Evolutionary conservation across 2,888 invertebrate genomes (phyloP).

Genomic region (Rhagophthalmus giganteus): DNA sequence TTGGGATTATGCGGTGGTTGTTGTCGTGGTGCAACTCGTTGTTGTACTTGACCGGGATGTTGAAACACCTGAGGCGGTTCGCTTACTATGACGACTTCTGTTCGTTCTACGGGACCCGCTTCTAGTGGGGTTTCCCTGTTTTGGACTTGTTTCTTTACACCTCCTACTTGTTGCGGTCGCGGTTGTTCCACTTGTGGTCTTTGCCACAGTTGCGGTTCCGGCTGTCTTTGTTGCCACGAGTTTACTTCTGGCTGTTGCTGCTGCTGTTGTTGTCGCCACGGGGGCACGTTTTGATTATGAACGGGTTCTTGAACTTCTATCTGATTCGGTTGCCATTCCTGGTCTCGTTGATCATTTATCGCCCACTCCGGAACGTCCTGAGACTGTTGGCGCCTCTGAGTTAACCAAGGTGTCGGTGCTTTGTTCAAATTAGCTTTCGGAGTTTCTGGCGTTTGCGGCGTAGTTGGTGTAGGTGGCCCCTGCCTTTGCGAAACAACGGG

Average conservation of each 20-base stretch:
- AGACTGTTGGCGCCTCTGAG: constrained; percentile 51
- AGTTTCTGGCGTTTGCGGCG: constrained; percentile 41
- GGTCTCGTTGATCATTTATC: constrained; percentile 39
- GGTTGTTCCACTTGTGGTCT: constrained; percentile 37
- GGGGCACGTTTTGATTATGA: constrained; percentile 29
- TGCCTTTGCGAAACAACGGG: constrained; percentile 5
- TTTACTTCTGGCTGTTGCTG: constrained; percentile 25
- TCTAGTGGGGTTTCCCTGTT: constrained; percentile 8
- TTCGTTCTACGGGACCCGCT: constrained; percentile 4
- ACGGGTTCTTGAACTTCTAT: constrained; percentile 21
- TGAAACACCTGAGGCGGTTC: constrained; percentile 48
- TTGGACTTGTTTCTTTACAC: constrained; percentile 16
- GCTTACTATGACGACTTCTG: constrained; percentile 46
- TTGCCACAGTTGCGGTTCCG: constrained; percentile 12
- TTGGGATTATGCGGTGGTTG: constrained; percentile 35
- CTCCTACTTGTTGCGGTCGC: constrained; percentile 30
- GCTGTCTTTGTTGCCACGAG: constrained; percentile 15
- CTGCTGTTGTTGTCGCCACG: constrained; percentile 34
- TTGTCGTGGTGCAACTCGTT: constrained; percentile 29
- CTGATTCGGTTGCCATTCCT: constrained; percentile 28
- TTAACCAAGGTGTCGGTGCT: constrained; percentile 65
- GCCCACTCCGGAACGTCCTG: constrained; percentile 60
- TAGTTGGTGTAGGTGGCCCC: constrained; percentile 11
- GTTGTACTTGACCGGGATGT: constrained; percentile 42
- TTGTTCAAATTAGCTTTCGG: constrained; percentile 58